Evolutionary conservation across 2,113 vertebrate species (phyloP).

Genomic region (Barnardius zonarius): DNA sequence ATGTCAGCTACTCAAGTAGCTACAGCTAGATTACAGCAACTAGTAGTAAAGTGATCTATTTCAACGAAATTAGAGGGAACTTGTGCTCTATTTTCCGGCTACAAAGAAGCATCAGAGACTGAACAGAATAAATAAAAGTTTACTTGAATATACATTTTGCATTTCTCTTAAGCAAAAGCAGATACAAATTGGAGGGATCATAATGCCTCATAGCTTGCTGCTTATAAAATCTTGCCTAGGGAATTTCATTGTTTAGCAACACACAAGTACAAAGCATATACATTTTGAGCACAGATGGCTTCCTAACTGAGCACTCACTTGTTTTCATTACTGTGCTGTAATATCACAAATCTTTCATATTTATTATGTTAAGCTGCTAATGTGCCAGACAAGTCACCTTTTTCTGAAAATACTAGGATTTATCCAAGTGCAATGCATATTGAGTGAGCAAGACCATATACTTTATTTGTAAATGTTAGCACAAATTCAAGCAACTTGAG

Average conservation of each 20-base stretch:
- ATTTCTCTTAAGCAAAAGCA: conserved; percentile 3
- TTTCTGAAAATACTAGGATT: neutral
- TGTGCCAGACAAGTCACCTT: conserved; percentile 41
- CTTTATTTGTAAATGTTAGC: neutral
- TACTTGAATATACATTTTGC: neutral
- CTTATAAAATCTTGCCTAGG: conserved; percentile 26
- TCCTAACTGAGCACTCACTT: conserved; percentile 56
- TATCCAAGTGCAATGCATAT: neutral
- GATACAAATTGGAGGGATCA: neutral
- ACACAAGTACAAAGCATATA: conserved; percentile 15
- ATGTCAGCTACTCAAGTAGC: neutral
- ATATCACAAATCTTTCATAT: conserved; percentile 59
- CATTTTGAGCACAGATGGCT: conserved; percentile 65
- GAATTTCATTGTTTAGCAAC: conserved; percentile 49
- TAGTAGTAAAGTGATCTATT: neutral
- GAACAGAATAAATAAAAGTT: neutral
- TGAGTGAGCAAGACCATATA: neutral
- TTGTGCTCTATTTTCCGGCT: neutral
- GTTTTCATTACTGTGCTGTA: conserved; percentile 63
- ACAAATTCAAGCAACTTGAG: neutral
- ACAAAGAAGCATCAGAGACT: neutral
- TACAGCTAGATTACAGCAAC: neutral
- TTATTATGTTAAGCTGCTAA: conserved; percentile 47
- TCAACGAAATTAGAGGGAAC: neutral
- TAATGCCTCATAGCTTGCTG: neutral